Percentiles rank a stretch among this genome's conserved stretches.
These are phyloP conservation scores for Lutraria rhynchaena DNA, from an alignment of 1,140 invertebrate genomes.

Conservation along the genomic window DNA sequence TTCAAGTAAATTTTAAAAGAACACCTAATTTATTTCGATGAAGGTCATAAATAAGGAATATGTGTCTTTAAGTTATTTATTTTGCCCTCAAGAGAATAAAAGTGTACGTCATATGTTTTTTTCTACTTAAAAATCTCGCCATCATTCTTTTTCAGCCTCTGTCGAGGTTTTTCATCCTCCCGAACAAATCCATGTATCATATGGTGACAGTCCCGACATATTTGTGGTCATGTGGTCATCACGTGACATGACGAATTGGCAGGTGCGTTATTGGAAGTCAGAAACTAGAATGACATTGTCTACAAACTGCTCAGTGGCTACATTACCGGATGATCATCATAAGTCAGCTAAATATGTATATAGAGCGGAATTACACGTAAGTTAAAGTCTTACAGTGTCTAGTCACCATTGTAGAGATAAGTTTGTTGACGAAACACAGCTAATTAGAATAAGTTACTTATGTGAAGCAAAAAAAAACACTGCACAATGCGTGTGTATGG, in stretches of 20 bases:
- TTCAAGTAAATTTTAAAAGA: no score
- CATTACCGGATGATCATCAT: constrained; percentile 14
- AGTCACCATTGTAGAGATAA: not conserved
- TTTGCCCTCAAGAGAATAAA: no score
- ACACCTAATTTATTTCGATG: no score
- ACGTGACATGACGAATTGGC: constrained; percentile 6
- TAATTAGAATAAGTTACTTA: not conserved
- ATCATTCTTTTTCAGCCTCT: no score
- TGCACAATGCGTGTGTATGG: not conserved
- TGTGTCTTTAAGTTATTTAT: no score
- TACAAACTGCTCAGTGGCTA: not conserved
- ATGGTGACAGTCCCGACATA: no score
- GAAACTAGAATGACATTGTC: not conserved
- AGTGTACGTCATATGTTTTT: no score
- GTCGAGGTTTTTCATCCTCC: no score
- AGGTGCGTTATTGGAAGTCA: constrained; percentile 46
- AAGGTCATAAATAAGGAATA: no score
- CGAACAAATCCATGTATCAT: no score
- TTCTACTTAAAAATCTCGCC: no score
- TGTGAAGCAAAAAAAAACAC: not conserved
- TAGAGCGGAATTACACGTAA: constrained; percentile 54
- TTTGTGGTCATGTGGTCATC: constrained; percentile 66
- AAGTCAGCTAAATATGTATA: constrained; percentile 55
- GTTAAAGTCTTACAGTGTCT: not conserved
- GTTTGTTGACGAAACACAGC: not conserved